Evolutionary conservation across 2,888 invertebrate genomes (phyloP), one percentile per base, ranked within the genome.

Genomic region (Drosophila lutescens): DNA sequence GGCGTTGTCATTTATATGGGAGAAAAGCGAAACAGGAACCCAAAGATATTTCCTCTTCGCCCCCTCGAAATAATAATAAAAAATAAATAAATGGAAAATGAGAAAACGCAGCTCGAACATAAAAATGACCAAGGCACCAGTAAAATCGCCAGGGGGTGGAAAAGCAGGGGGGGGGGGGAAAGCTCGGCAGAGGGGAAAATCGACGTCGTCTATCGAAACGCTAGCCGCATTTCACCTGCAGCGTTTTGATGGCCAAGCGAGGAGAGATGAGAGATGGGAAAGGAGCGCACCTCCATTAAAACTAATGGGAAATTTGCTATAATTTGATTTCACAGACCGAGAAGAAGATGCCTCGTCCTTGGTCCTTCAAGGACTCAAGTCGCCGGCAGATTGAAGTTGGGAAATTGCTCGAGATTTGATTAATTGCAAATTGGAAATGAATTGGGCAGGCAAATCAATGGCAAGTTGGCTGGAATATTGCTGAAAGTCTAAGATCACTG

Each of bases 1-100:
- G 89, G 88, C 91, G 83, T 85, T 90, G 90, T 90, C 89, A 90
- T 90, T 89, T 90, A 81, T 80, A 86, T 85, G 71, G 49, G 10
- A 15, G 15, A 36, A 49, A 15, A 46, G 10, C 32, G 15, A 36
- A 49, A 23, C 26, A 26, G 4, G 17, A 57, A 73, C 61, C 82
- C 85, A 82, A 70, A 79, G 89, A 85, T 87, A 89, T 89, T 85
- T 85, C 89, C 85, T 78, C 75, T 76, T 78, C 70, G 72, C 73
- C 65, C 56, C 30, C 30, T 30, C 30, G 8, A 7, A 56, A 75
- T 76, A 88, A 88, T 85, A 85, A 85, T 87, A 85, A 88, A 89
- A 89, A 88, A 89, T 87, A 87, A 89, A 85, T 84, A 88, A 84
- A 84, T 88, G 87, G 84, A 81, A 84, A 84, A 86, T 84, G 89